Percentiles rank a stretch among this genome's conserved stretches.
Evolutionary conservation across 2,113 vertebrate species (phyloP).

Genomic region (Oreotrochilus melanogaster): DNA sequence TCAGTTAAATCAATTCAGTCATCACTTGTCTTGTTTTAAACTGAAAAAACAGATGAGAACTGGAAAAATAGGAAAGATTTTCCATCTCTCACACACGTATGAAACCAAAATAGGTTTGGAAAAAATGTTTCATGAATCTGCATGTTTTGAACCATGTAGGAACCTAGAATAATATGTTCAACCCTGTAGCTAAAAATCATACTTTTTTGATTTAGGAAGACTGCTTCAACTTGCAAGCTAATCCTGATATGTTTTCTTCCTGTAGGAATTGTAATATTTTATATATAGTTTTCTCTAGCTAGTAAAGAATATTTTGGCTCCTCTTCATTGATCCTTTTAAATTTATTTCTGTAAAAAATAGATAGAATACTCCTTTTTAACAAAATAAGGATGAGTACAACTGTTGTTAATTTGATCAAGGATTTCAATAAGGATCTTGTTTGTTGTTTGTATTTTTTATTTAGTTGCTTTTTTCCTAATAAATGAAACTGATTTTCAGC

Average conservation of each 20-base stretch:
- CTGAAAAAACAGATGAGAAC: background rate
- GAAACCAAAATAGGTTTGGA: background rate
- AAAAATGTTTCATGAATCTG: background rate
- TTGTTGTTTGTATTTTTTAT: background rate
- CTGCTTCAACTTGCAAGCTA: background rate
- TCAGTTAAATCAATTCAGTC: background rate
- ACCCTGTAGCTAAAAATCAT: background rate
- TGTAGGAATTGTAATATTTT: background rate
- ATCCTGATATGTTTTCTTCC: background rate
- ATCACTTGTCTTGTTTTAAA: background rate
- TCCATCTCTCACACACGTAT: background rate
- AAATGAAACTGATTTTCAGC: background rate
- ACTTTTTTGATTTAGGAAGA: background rate
- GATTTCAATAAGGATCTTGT: background rate
- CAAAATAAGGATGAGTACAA: background rate
- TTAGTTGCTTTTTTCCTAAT: background rate
- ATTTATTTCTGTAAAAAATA: background rate
- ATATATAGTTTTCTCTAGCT: background rate
- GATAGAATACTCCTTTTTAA: background rate
- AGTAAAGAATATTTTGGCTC: background rate
- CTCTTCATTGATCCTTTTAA: background rate
- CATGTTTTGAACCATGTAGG: background rate
- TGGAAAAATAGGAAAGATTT: background rate
- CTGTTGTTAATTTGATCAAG: background rate
- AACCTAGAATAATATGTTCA: background rate